A percentile compares a stretch with the other conserved stretches of the same genome.
These are phyloP conservation scores for Rhogogaster chlorosoma DNA, from an alignment of 2,888 invertebrate genomes.

Conservation along the genomic window DNA sequence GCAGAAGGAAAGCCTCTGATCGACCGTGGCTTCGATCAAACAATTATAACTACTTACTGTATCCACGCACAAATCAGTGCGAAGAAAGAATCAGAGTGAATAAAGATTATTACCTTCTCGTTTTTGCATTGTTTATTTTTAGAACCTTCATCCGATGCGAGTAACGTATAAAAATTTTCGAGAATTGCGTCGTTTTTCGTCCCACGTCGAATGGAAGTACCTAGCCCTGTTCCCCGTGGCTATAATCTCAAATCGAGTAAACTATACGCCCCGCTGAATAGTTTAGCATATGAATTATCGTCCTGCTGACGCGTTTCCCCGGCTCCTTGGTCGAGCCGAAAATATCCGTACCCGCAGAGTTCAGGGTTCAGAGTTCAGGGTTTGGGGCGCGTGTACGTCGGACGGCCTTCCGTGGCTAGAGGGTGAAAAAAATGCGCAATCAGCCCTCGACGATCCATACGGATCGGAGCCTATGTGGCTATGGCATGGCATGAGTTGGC, in stretches of 20 bases:
- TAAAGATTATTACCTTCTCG: no score
- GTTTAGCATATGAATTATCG: not conserved
- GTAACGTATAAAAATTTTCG: no score
- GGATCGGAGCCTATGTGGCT: not conserved
- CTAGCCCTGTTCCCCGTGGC: no score
- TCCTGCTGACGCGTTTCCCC: not conserved
- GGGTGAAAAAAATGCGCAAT: not conserved
- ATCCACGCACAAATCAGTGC: no score
- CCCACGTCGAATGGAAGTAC: no score
- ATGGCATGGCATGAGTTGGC: not conserved
- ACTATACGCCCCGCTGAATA: not conserved
- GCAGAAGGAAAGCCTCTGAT: conserved; percentile 17
- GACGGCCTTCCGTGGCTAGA: not conserved
- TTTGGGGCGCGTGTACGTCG: not conserved
- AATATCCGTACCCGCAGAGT: not conserved
- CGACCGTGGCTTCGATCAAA: not conserved
- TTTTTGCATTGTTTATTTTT: no score
- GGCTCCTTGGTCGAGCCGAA: not conserved
- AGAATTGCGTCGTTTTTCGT: no score
- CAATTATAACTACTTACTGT: no score
- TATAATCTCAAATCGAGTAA: not conserved
- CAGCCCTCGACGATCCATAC: conserved; percentile 18
- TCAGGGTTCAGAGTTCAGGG: conserved; percentile 2
- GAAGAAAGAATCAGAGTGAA: no score
- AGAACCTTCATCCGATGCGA: no score